Evolutionary conservation across 2,797 vertebrate genomes (phyloP).

Genomic region (Aeoliscus strigatus): DNA sequence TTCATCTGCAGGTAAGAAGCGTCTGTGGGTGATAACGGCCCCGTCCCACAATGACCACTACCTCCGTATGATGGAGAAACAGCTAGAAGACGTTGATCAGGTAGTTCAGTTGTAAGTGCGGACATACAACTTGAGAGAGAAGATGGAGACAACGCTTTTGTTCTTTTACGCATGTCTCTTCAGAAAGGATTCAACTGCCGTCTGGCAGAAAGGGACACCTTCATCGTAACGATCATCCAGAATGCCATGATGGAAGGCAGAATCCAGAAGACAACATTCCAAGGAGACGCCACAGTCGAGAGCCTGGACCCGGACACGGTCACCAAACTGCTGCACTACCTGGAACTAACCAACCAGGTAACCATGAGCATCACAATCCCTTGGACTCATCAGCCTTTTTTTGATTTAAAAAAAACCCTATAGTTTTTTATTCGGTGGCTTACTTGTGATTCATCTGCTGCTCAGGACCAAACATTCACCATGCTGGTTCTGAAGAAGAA

Average conservation of each 20-base stretch:
- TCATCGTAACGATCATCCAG: slow-evolving; percentile 77
- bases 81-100: slow-evolving; percentile 72
- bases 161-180: background rate
- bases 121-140: background rate
- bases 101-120: slow-evolving; percentile 20
- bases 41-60: slow-evolving; percentile 71
- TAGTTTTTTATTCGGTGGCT: background rate
- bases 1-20: slow-evolving; percentile 61
- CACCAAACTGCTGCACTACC: slow-evolving; percentile 71
- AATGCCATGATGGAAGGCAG: slow-evolving; percentile 81
- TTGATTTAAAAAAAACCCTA: background rate
- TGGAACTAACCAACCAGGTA: slow-evolving; percentile 66
- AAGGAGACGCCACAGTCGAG: slow-evolving; percentile 68
- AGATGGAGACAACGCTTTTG: too few relatives aligned
- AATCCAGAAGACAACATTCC: slow-evolving; percentile 67
- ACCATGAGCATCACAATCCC: background rate
- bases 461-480: slow-evolving; percentile 68
- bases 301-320: slow-evolving; percentile 71
- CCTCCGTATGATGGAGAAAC: slow-evolving; percentile 79
- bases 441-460: background rate
- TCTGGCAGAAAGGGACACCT: slow-evolving; percentile 77
- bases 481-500: slow-evolving; percentile 80
- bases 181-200: slow-evolving; percentile 70
- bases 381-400: too few relatives aligned
- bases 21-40: slow-evolving; percentile 78